A percentile compares a stretch with the other conserved stretches of the same genome.
Evolutionary conservation across 1,140 invertebrate species (phyloP).

Genomic region (Chrysopa pallens): DNA sequence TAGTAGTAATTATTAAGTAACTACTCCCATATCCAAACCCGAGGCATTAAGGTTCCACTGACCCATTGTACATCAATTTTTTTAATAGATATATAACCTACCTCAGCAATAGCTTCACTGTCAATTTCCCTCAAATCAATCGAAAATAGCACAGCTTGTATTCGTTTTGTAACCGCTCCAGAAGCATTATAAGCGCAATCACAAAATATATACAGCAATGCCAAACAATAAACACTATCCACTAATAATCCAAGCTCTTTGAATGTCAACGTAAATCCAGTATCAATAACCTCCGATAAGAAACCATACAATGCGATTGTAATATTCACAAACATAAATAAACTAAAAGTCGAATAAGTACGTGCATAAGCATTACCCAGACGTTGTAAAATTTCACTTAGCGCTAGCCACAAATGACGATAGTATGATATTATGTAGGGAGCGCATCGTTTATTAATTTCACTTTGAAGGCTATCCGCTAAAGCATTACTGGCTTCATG

Average conservation of each 20-base stretch:
- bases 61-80: not conserved
- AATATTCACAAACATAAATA: conserved; percentile 31
- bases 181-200: conserved; percentile 39
- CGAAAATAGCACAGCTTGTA: conserved; percentile 31
- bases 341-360: conserved; percentile 37
- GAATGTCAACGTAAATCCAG: conserved; percentile 35
- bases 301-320: conserved; percentile 31
- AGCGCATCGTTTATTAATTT: conserved; percentile 28
- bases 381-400: conserved; percentile 36
- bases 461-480: conserved; percentile 23
- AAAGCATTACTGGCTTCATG: conserved; percentile 27
- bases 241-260: conserved; percentile 42
- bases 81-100: conserved; percentile 8
- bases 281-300: conserved; percentile 37
- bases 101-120: conserved; percentile 31
- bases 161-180: conserved; percentile 26
- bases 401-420: conserved; percentile 34
- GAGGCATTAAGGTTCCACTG: not conserved
- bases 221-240: conserved; percentile 33
- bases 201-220: conserved; percentile 34
- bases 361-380: conserved; percentile 39
- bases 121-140: conserved; percentile 31
- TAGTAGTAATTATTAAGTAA: too few relatives aligned
- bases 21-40: too few relatives aligned
- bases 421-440: conserved; percentile 33